Evolutionary conservation across 2,113 vertebrate species (phyloP), one percentile per base, ranked within the genome.

Genomic region (Hippocampus comes): DNA sequence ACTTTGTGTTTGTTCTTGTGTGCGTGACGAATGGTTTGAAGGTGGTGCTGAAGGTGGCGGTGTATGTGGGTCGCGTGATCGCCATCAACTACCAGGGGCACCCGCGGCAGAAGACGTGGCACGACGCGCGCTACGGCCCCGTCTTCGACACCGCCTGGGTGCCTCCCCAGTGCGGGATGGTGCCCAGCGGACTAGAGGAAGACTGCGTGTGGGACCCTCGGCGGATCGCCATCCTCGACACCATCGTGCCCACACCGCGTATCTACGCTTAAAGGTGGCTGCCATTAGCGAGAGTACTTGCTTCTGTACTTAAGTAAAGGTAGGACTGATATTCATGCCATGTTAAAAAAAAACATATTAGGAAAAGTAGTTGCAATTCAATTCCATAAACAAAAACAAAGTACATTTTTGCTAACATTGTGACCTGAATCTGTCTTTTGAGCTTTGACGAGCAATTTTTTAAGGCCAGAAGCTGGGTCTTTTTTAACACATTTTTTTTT

Each of bases 161-260:
- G 2, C 86, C 84, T 0, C 59, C 84, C 0, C 42, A 79, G 11
- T 84, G 83, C 57, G 80, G 82, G 3, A 92, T 91, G 89, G 89
- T 90, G 60, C 0, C 0, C 2, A 89, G 90, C 0, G 86, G 84
- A 6, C 64, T 90, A 78, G 91, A 92, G 78, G 91, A 91, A 63
- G 46, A 90, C 51, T 92, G 91, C 5, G 70, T 93, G 64, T 91
- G 86, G 87, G 83, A 91, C 53, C 78, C 89, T 0, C 0, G 0
- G 0, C 56, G 74, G n/a, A 89, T 91, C 69, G 0, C 0, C 0
- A 73, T 91, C 70, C 1, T 84, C 0, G 0, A 1, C 0, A 7
- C 41, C 46, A 83, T 92, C 9, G 0, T 17, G 0, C 87, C 86
- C 3, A 66, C 2, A 0, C 0, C 49, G 3, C 5, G 9, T 4